Evolutionary conservation across 1,140 invertebrate genomes (phyloP).

Genomic region (Bemisia tabaci): DNA sequence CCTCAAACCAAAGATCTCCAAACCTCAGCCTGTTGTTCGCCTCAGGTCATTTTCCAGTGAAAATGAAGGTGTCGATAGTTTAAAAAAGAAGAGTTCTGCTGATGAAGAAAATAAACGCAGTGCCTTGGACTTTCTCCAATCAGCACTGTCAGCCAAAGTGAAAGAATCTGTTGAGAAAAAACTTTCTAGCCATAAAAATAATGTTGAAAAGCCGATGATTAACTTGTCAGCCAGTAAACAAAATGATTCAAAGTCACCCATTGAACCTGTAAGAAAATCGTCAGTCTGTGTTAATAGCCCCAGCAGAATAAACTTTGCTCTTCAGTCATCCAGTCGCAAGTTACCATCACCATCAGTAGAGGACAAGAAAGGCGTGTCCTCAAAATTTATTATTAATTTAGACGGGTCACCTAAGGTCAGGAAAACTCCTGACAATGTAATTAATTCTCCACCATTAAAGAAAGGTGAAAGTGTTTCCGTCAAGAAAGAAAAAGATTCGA

Average conservation of each 20-base stretch:
- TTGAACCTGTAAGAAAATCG: too few relatives aligned
- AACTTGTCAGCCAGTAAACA: neutral
- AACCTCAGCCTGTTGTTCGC: slow-evolving; percentile 18
- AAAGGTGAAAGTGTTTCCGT: too few relatives aligned
- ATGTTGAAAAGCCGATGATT: neutral
- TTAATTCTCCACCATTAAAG: too few relatives aligned
- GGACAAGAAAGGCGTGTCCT: neutral
- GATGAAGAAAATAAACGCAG: slow-evolving; percentile 22
- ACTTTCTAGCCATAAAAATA: slow-evolving; percentile 7
- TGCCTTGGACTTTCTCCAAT: slow-evolving; percentile 21
- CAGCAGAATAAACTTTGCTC: neutral
- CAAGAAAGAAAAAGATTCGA: too few relatives aligned
- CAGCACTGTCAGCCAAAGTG: slow-evolving; percentile 24
- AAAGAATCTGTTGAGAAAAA: slow-evolving; percentile 22
- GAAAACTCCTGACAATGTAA: too few relatives aligned
- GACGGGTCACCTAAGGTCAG: neutral
- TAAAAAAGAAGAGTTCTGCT: slow-evolving; percentile 11
- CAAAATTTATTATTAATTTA: neutral
- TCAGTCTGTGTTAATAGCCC: neutral
- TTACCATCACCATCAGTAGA: neutral
- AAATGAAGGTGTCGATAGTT: slow-evolving; percentile 13
- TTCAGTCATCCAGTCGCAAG: neutral
- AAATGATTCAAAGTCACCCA: neutral
- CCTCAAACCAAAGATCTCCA: slow-evolving; percentile 4
- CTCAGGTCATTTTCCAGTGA: slow-evolving; percentile 16